phyloP scores from a whole-genome alignment of 2,797 vertebrate species.

The Enteromius viviparus region DNA sequence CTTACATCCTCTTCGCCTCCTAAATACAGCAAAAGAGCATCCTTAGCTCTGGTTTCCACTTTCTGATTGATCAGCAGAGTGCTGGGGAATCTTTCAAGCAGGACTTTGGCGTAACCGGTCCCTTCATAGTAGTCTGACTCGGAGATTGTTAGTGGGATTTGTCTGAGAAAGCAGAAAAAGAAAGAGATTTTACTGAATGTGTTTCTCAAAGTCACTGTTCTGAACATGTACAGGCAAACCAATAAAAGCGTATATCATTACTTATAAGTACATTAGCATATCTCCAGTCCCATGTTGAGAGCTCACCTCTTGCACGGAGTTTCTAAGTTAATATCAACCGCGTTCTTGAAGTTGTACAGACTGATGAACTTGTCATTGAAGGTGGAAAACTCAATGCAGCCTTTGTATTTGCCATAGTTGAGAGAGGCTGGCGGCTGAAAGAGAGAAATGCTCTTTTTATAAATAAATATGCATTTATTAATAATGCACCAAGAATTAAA shows the following conservation, averaged over 20 bases:
- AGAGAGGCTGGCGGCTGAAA: constrained; percentile 84
- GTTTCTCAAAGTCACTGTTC: background rate
- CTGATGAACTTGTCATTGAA: constrained; percentile 87
- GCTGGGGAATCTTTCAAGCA: fast-evolving
- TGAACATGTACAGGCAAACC: background rate
- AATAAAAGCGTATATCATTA: background rate
- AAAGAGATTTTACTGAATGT: constrained; percentile 1
- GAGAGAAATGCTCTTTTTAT: background rate
- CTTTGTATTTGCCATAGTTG: constrained; percentile 80
- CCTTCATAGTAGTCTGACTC: constrained; percentile 70
- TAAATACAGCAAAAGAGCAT: constrained; percentile 71
- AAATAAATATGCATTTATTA: background rate
- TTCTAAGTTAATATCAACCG: constrained; percentile 62
- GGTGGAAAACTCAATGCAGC: constrained; percentile 90
- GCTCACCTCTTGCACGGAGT: constrained; percentile 77
- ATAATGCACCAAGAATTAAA: background rate
- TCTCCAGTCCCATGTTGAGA: background rate
- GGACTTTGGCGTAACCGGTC: constrained; percentile 70
- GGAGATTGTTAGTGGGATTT: constrained; percentile 21
- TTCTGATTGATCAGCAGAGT: fast-evolving
- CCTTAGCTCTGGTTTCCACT: constrained; percentile 62
- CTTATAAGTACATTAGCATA: background rate
- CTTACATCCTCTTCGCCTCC: constrained; percentile 58
- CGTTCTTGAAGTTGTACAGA: constrained; percentile 89
- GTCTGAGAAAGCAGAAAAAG: constrained; percentile 62